These are phyloP conservation scores for Pollenia griseotomentosa DNA, from an alignment of 2,888 invertebrate species.

Conservation along the genomic window DNA sequence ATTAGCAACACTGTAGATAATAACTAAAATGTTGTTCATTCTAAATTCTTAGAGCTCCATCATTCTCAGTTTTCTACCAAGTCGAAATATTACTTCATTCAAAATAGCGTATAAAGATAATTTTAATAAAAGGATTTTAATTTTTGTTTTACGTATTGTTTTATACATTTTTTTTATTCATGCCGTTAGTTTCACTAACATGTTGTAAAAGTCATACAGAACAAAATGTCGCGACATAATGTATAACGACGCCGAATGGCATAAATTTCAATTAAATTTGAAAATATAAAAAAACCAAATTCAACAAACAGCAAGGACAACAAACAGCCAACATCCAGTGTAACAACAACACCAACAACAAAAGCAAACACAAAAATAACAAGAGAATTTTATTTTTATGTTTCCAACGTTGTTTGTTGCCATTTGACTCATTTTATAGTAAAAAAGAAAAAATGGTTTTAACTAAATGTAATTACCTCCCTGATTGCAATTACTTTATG, in stretches of 20 bases:
- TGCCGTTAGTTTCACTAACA: conserved; percentile 51
- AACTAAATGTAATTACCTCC: conserved; percentile 73
- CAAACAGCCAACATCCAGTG: conserved; percentile 38
- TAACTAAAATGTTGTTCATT: too few species aligned
- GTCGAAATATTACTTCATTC: background rate
- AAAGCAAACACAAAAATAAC: conserved; percentile 39
- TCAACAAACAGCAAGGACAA: conserved; percentile 52
- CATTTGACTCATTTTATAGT: conserved; percentile 52
- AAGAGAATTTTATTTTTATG: conserved; percentile 53
- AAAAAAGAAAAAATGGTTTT: conserved; percentile 57
- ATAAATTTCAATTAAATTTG: conserved; percentile 83
- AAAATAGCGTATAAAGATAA: conserved; percentile 11
- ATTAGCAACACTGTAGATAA: too few species aligned
- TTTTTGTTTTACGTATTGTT: conserved; percentile 14
- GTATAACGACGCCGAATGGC: conserved; percentile 80
- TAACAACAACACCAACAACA: conserved; percentile 14
- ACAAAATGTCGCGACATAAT: conserved; percentile 74
- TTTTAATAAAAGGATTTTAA: conserved; percentile 52
- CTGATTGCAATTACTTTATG: conserved; percentile 73
- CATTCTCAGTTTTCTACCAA: background rate
- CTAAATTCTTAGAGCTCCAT: too few species aligned
- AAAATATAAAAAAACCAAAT: conserved; percentile 76
- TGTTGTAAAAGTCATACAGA: conserved; percentile 66
- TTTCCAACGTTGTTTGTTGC: conserved; percentile 38
- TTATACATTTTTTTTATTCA: background rate